Evolutionary conservation across 2,797 vertebrate species (phyloP), one percentile per base, ranked within the genome.

Genomic region (Malacoraja senta): DNA sequence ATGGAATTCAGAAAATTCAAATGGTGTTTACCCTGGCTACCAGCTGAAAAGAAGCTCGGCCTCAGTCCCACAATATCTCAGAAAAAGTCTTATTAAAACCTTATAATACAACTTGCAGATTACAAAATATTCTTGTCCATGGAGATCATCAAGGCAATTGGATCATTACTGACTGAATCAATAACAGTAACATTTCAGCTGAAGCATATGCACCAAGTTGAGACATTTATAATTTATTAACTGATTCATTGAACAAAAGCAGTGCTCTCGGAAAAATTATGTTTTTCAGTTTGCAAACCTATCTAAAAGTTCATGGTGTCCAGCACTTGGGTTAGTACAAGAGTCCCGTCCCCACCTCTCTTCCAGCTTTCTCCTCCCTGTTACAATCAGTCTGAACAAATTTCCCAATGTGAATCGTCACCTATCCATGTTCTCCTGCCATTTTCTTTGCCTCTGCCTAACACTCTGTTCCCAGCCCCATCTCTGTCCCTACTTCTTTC

Each of bases 1-100:
- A 24, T 91, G 71, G 71, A 91, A 91, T 74, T 91, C 53, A 13
- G 35, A 91, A 74, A 74, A 91, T 74, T 74, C 24, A 35, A 72
- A 44, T 1, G 10, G 15, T 90, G 32, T 68, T 71, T 72, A 10
- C 29, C 32, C 4, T 74, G 13, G 24, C 68, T 17, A 10, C 35
- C 68, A 38, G 65, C 32, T 91, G 32, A 38, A 53, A 91, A 68
- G 88, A 91, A 91, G 71, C 65, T 91, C 74, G 35, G 65, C 10
- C 38, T 74, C 3, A 15, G 79, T 35, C 79, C 35, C 13, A 80
- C 24, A 74, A 29, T 9, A 84, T 29, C 17, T 38, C 90, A 91
- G 24, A 74, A 44, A 91, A 53, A 72, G 35, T 53, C 38, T 74
- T 72, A 91, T 91, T 91, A 44, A 44, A 91, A 74, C 68, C 8